phyloP scores from a whole-genome alignment of 2,888 invertebrate species.

The Hypena proboscidalis region DNA sequence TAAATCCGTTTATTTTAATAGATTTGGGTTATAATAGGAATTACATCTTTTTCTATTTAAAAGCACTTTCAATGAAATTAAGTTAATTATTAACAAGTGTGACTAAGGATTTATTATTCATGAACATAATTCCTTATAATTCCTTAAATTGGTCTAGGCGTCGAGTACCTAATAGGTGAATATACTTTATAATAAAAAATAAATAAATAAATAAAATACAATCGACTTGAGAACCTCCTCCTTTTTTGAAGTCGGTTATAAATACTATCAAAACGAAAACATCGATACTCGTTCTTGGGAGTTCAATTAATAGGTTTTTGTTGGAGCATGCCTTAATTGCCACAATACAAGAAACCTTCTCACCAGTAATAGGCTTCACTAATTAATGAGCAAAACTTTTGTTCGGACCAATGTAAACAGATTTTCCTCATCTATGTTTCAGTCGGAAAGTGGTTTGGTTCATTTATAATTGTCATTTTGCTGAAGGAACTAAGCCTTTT shows the following conservation, averaged over 20 bases:
- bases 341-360: conserved; percentile 27
- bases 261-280: too few relatives aligned
- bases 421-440: conserved; percentile 29
- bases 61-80: conserved; percentile 2
- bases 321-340: conserved; percentile 34
- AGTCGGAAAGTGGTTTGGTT: not conserved
- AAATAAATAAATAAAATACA: not conserved
- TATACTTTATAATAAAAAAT: not conserved
- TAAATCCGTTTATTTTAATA: conserved; percentile 33
- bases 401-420: conserved; percentile 27
- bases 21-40: conserved; percentile 17
- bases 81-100: not conserved
- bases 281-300: conserved; percentile 30
- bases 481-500: too few relatives aligned
- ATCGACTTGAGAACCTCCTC: conserved; percentile 20
- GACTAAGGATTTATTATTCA: not conserved
- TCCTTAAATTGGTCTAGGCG: too few relatives aligned
- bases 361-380: conserved; percentile 15
- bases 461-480: not conserved
- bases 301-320: conserved; percentile 43
- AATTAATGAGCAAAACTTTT: conserved; percentile 38
- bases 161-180: too few relatives aligned
- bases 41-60: conserved; percentile 17
- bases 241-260: too few relatives aligned
- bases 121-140: too few relatives aligned